Evolutionary conservation across 1,140 invertebrate species (phyloP), one percentile per base, ranked within the genome.

Genomic region (Drosophila kurseongensis): DNA sequence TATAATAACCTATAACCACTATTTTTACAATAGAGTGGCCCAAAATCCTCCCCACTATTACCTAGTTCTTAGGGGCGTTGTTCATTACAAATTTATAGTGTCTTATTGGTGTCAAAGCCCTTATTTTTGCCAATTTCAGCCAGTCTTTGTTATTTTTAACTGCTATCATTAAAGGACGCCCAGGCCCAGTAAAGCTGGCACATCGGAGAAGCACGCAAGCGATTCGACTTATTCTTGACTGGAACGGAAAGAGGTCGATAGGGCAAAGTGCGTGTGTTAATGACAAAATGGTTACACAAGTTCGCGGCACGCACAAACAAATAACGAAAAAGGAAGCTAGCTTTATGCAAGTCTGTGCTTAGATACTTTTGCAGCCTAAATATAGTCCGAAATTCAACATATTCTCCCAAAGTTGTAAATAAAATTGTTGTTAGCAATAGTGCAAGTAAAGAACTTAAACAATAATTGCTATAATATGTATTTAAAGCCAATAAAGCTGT

Each of bases 281-380:
- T 68, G 62, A 36, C 65, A 67, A 67, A 68, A 67, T 45, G 65
- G 47, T 68, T 68, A 54, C 32, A 68, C 65, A 66, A 66, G 60
- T 18, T 50, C 13, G 44, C 44, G 35, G 44, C 60, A 68, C 38
- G 62, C 65, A 66, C 29, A 36, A 50, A 66, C 36, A 48, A 38
- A 48, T 29, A 36, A 12, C 50, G 23, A 54, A 8, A 42, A 50
- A 23, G 7, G 4, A 29, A 29, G 13, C 13, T 18, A 44, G 4
- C 3, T 23, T 14, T 4, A 32, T 8, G 4, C 27, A n/a, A 35
- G 4, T 8, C n/a, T 2, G 32, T 16, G 14, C 0, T 9, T 5
- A 5, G 12, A 51, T 35, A 51, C 48, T 29, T 23, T 29, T n/a
- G 47, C 9, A 38, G 29, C 29, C 50, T 57, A 36, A n/a, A 29